These are phyloP conservation scores for Rhipidura dahli DNA, from an alignment of 2,113 vertebrate genomes.

Conservation along the genomic window DNA sequence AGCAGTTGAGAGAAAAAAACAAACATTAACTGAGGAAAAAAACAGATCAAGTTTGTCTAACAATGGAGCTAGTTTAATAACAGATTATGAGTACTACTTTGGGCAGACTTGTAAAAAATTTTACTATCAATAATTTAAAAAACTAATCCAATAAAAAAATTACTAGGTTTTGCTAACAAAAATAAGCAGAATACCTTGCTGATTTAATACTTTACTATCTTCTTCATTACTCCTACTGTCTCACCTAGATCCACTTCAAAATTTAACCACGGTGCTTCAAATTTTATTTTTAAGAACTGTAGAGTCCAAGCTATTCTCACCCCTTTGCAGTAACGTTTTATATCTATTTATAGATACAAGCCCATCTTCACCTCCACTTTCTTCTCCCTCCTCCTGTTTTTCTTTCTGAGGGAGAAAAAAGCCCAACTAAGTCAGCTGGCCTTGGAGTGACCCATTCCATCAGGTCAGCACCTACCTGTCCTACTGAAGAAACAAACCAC, in stretches of 20 bases:
- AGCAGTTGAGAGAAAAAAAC: neutral
- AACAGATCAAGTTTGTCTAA: neutral
- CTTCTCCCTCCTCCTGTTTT: neutral
- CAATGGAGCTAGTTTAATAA: neutral
- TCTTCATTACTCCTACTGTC: neutral
- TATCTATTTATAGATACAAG: neutral
- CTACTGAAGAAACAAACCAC: neutral
- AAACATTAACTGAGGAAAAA: neutral
- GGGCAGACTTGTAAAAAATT: neutral
- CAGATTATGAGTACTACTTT: neutral
- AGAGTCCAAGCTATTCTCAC: neutral
- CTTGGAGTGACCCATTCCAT: neutral
- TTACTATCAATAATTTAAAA: neutral
- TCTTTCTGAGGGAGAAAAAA: rapidly evolving
- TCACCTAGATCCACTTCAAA: neutral
- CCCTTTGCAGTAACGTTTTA: neutral
- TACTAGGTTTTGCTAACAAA: neutral
- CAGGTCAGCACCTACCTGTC: neutral
- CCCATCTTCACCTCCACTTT: neutral
- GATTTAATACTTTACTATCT: neutral
- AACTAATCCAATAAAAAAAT: neutral
- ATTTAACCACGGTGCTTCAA: neutral
- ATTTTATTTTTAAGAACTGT: neutral
- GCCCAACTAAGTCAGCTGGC: rapidly evolving
- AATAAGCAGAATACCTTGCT: neutral